Conservation (phyloP, 30 jellyfish, hydroid and myxozoan species). For the Aurelia aurita region DNA sequence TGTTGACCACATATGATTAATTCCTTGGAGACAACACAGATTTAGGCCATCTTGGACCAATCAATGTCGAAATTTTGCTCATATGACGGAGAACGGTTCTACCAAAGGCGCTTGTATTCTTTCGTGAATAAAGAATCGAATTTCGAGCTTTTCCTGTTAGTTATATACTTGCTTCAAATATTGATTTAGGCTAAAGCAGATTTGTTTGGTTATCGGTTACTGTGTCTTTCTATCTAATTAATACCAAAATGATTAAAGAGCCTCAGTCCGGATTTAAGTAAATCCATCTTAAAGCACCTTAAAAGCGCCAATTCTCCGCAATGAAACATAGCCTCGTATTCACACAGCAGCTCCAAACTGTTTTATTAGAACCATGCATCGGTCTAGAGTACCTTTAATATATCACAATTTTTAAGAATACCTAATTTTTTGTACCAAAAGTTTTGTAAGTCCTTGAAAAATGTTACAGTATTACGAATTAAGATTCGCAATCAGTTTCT, state of each 20-base stretch:
- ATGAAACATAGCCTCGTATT: neutral
- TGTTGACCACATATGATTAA: slow-evolving; percentile 33
- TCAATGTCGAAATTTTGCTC: neutral
- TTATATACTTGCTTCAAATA: slow-evolving; percentile 13
- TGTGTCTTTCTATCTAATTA: slow-evolving; percentile 12
- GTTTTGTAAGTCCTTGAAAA: too few species aligned
- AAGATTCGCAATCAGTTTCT: too few species aligned
- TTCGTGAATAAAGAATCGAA: neutral
- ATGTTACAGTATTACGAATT: too few species aligned
- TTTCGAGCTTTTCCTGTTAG: slow-evolving; percentile 30
- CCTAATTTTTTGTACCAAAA: too few species aligned
- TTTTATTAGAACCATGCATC: too few species aligned
- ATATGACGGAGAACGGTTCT: neutral
- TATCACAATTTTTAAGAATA: too few species aligned
- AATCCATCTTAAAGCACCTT: neutral
- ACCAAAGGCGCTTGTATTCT: slow-evolving; percentile 8
- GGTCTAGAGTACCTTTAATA: too few species aligned
- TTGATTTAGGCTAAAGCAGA: slow-evolving; percentile 4
- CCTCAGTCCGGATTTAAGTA: neutral
- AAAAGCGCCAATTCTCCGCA: too few species aligned
- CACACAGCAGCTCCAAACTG: neutral
- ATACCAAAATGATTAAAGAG: slow-evolving; percentile 1
- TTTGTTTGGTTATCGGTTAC: slow-evolving; percentile 32
- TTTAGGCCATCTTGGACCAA: slow-evolving; percentile 7
- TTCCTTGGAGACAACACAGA: slow-evolving; percentile 16